Evolutionary conservation across 2,797 vertebrate genomes (phyloP), one percentile per base, ranked within the genome.

Genomic region (Phrynocephalus guinanensis): DNA sequence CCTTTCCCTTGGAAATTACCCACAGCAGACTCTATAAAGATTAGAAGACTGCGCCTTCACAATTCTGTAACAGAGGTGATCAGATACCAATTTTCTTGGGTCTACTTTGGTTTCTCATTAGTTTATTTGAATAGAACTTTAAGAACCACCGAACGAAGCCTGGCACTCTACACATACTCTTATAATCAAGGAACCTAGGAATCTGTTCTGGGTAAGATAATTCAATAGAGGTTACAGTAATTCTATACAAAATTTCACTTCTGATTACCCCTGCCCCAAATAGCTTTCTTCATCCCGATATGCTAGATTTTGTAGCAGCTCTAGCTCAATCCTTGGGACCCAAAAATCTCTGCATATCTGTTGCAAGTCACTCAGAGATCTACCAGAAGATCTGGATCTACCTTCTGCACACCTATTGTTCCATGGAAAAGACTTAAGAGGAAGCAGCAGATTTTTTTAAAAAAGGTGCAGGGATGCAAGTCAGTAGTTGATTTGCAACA

Each of bases 401-500:
- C 3, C 9, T 10, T 76, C 75, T 76, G 22, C 38, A 7, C 20
- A 48, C 20, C 20, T 9, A 63, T 10, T 48, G 73, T 22, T 9
- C 38, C 44, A 76, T 44, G 48, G 10, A 26, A 15, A 3, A 3
- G 44, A 56, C 8, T 2, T 3, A 78, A 67, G 1, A 8, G 52
- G 52, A 56, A 56, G 16, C n/a, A 72, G 67, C 20, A 84, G 28
- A 20, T 78, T 63, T 63, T 63, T 18, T 52, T 52, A 71, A 79
- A 24, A 1, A 50, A 0, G 20, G 1, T 79, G 30, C 24, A 4
- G 30, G 60, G 70, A 1, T 1, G 18, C 5, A 28, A 20, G 81
- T 4, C 22, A 67, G 84, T 28, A 86, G 8, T 52, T 5, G 68
- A 87, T 82, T 66, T 20, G 10, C 75, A 91, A 26, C 75, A 52